Evolutionary conservation across 2,797 vertebrate genomes (phyloP), one percentile per base, ranked within the genome.

Genomic region (Rallus crepitans): DNA sequence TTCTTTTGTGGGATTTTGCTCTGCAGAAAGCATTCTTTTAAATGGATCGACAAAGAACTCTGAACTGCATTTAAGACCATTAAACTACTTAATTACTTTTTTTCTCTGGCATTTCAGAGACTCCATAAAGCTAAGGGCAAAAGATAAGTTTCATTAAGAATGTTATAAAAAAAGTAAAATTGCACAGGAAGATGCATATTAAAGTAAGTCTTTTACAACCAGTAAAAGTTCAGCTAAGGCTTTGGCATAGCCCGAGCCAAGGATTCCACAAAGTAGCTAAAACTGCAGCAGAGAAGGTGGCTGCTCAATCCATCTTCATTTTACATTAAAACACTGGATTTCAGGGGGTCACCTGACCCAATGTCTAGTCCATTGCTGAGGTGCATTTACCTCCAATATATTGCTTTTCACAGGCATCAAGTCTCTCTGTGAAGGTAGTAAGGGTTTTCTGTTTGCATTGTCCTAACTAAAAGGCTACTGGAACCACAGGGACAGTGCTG

Each of bases 1-100:
- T 55, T 85, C 6, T 69, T 30, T 39, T 73, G 20, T 60, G 65
- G 6, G 69, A 80, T 60, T 86, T 40, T 78, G 17, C 20, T 66
- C 27, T 80, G n/a, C 18, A 80, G 53, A 77, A 90, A 82, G 15
- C 12, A 89, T 86, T 78, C 28, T 84, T 86, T 57, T 79, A 83
- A 82, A 71, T 47, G 11, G 48, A 84, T 57, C 0, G 0, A 42
- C 70, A 61, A 68, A 73, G 75, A 79, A 70, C 35, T 71, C 33
- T 40, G n/a, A 82, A 84, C 40, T 75, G 28, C 37, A 91, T 78
- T 88, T 85, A 87, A 66, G 20, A 25, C 28, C 55, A 82, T 76
- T 85, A 82, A 20, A 95, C 55, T 71, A 68, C 47, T 83, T 92
- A 93, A 94, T 87, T 92, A 82, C 63, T 39, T 83, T 82, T 82